These are phyloP conservation scores for Brenthis hecate DNA, from an alignment of 2,888 invertebrate genomes.

Conservation along the genomic window DNA sequence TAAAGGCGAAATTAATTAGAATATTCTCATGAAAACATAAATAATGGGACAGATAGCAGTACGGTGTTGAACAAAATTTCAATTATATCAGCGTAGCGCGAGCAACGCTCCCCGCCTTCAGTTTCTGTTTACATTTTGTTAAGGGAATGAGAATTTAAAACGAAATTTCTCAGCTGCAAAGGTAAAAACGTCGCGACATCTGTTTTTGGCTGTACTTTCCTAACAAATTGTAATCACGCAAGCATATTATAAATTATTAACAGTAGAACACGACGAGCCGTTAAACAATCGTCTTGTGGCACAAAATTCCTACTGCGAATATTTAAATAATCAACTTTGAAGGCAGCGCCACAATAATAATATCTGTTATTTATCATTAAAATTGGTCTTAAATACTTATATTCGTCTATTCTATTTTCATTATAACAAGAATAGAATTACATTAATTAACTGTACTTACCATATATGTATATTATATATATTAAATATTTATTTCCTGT, in stretches of 20 bases:
- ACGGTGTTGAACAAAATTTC: conserved; percentile 67
- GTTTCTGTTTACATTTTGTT: conserved; percentile 76
- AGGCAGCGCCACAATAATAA: no score
- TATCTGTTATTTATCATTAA: no score
- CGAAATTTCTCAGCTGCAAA: conserved; percentile 70
- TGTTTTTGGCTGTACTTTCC: conserved; percentile 35
- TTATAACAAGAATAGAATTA: no score
- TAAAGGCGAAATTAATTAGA: conserved; percentile 58
- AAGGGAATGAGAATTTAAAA: conserved; percentile 75
- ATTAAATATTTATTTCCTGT: no score
- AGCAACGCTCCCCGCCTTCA: conserved; percentile 51
- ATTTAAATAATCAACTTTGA: no score
- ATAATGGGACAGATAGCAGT: conserved; percentile 55
- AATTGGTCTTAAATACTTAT: no score
- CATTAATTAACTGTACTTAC: no score
- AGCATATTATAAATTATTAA: conserved; percentile 26
- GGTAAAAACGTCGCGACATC: conserved; percentile 54
- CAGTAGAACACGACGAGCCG: conserved; percentile 2
- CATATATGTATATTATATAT: no score
- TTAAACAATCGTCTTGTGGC: conserved; percentile 2
- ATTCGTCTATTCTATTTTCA: no score
- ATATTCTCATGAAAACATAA: conserved; percentile 58
- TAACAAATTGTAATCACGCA: conserved; percentile 33
- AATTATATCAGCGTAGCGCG: conserved; percentile 64
- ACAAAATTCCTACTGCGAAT: neutral